These are phyloP conservation scores for Phyllotis vaccarum DNA, from an alignment of 2,797 vertebrate species.

Conservation along the genomic window DNA sequence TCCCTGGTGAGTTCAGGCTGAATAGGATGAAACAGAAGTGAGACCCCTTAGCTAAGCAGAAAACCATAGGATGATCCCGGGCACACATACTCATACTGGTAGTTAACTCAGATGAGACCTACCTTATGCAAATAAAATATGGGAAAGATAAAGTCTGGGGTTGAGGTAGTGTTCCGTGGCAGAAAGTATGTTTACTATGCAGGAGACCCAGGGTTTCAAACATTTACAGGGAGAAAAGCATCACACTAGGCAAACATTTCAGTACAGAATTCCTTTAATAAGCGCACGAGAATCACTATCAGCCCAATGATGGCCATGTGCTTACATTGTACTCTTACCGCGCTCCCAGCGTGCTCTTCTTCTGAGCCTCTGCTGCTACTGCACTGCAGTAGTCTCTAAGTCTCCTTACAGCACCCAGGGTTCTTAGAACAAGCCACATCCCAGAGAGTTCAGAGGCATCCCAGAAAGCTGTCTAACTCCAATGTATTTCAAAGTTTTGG, in stretches of 20 bases:
- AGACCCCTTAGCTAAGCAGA: neutral
- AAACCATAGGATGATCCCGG: neutral
- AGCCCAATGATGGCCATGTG: neutral
- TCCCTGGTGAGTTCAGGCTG: neutral
- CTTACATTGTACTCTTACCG: neutral
- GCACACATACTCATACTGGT: neutral
- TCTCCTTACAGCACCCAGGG: neutral
- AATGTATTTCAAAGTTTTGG: slow-evolving; percentile 1
- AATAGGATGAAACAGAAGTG: neutral
- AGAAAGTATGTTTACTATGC: neutral
- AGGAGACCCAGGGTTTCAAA: neutral
- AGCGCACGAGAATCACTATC: neutral
- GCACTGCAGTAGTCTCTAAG: neutral
- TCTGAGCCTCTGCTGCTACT: neutral
- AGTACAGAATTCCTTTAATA: neutral
- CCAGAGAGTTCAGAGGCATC: neutral
- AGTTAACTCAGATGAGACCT: neutral
- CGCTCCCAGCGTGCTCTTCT: neutral
- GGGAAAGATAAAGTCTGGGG: neutral
- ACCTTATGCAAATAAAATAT: neutral
- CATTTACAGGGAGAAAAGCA: neutral
- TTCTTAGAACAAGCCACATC: neutral
- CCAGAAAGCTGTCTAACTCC: neutral
- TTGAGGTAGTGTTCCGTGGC: neutral
- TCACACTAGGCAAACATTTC: neutral